Base-by-base conservation (phyloP, 2,113 vertebrate genomes). In the Anhinga rufa region DNA sequence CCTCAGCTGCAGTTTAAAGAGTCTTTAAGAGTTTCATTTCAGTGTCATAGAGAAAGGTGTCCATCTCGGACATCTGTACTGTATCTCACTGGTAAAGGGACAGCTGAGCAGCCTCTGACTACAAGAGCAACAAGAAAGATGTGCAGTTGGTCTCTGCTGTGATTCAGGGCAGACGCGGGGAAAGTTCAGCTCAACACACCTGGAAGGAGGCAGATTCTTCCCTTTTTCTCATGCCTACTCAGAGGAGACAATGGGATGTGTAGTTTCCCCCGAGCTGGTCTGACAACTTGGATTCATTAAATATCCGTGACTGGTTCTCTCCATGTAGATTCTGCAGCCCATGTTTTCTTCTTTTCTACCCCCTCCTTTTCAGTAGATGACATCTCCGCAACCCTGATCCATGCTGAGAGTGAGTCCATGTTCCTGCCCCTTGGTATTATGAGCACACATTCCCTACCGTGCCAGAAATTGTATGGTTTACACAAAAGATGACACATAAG, bases 381-480 rank as follows among this genome's bases (percentile, higher is more conserved):
- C 54, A 90, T 31, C 22, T 25, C 75, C 85, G 87, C 78, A 86
- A 87, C 95, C 87, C 96, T 55, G 66, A 78, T 40, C 86, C 74
- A 46, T 14, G 86, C 86, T 81, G 70, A 86, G 91, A 81, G 64
- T 1, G 5, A 90, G 57, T 61, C 76, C 21, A 4, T 64, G 93
- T 82, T 86, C 48, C n/a, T 20, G 87, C 82, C 96, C 92, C 95
- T 93, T 85, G 77, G 79, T 32, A 81, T 92, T 92, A 84, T 5
- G 42, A 97, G 93, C 29, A 20, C 25, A 12, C 8, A 3, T 83
- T 90, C 88, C 98, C 97, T 28, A 84, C 93, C 29, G 92, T 10
- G 84, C 91, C 29, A 42, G 96, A 98, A 98, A 98, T 97, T 97
- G 98, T 78, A 98, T 7, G 87, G 90, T 98, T 97, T 95, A 84